Evolutionary conservation across 2,888 invertebrate genomes (phyloP), one percentile per base, ranked within the genome.

Genomic region (Erebia ligea): DNA sequence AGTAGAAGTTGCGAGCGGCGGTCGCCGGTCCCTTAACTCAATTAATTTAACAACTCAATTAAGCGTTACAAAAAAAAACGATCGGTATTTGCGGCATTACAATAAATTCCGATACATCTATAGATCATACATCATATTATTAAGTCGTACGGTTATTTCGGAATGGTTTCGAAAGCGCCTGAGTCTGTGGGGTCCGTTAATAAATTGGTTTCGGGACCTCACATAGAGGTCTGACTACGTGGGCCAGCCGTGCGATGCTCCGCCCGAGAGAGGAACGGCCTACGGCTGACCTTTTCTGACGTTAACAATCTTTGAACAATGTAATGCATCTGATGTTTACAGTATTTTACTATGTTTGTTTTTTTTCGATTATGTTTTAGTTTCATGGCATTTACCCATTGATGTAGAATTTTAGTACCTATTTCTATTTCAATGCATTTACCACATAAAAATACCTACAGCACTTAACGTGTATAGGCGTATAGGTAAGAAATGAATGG

Each of bases 171-270:
- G 89, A 87, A 88, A 87, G 85, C 80, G 56, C 21, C 56, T 76
- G 82, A 80, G 79, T 84, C 82, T 87, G 92, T 91, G 92, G 87
- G 91, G 91, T 86, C 89, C 82, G 77, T 80, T 87, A 88, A 91
- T 91, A 91, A 91, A 90, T 92, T 90, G 89, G 80, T 76, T 81
- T 82, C 81, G 84, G 82, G 92, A 92, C 92, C 92, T 88, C 92
- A 92, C 92, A 91, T 85, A 81, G 84, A 82, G 80, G 80, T 77
- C 84, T 89, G 87, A 88, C 86, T 85, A 89, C 86, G 86, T 87
- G 88, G 91, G 89, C 82, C 79, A 81, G 80, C 82, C 86, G 75
- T 48, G 52, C 40, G 70, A 84, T 78, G 87, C 92, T 78, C 86
- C 92, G 92, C 92, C 92, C 86, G 85, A 78, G 84, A 88, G 70